Evolutionary conservation across 2,113 vertebrate species (phyloP), one percentile per base, ranked within the genome.

Genomic region (Tor tambroides): DNA sequence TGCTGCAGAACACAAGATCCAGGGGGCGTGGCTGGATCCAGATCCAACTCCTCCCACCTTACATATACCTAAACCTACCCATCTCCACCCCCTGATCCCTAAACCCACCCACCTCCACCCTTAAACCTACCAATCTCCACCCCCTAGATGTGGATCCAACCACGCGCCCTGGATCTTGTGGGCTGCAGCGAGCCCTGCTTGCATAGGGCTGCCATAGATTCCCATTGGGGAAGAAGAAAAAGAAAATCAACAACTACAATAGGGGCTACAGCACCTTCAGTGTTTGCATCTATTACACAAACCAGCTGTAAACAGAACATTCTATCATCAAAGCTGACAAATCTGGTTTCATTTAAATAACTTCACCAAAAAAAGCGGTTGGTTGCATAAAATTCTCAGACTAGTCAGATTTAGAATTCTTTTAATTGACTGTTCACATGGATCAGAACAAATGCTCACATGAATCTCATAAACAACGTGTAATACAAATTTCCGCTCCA

Each of bases 401-500:
- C 54, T 59, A 59, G 23, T 65, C 35, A 19, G 59, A 82, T 28
- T 65, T 65, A 6, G 1, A 67, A 30, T 11, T 21, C 5, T 30
- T 54, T 69, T 71, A 83, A 83, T 83, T 43, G 4, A 71, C 12
- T 32, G n/a, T 82, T 83, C 2, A 83, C 30, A 9, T 49, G 54
- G 2, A 21, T 46, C 14, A 82, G 80, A 51, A 35, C 41, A 51
- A 83, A 23, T 6, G 38, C 19, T 51, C 9, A 83, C 6, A 32
- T 19, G 28, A 69, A 28, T 1, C 4, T 82, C 8, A 54, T 61
- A 28, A 65, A 19, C 6, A 49, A 28, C 1, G 21, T 69, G 26
- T 23, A 67, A 51, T 54, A 78, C n/a, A 17, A 78, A 54, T 2
- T 32, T 2, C 11, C 2, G 19, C 49, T 54, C 4, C n/a, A 28